Evolutionary conservation across 2,888 invertebrate genomes (phyloP), one percentile per base, ranked within the genome.

Genomic region (Saturnia japonica): DNA sequence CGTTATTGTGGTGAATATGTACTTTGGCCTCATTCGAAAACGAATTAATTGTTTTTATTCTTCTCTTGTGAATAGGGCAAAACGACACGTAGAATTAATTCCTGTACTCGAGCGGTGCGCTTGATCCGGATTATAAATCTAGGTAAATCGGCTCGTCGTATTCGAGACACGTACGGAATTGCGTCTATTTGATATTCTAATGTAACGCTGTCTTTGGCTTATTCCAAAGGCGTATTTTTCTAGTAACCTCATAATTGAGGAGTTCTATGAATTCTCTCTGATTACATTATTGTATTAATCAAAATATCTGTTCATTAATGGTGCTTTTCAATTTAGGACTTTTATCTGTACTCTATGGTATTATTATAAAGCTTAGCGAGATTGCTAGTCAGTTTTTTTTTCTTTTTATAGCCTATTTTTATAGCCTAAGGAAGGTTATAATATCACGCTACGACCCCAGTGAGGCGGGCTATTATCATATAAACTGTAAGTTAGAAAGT

Each of bases 131-230:
- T 84, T 85, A 83, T 85, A 84, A 84, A 83, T 84, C 81, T 80
- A 75, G 74, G 80, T 87, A 87, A 88, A 85, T 80, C 85, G 80
- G 74, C 76, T 79, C 78, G 80, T 78, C 82, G 85, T 83, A 88
- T 87, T 85, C 85, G 74, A 76, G 82, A 83, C 89, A 89, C 89
- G 89, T 84, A 81, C 85, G 76, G 72, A 73, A 76, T 75, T 81
- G 77, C 76, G 75, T 82, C 79, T 82, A 81, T 87, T 83, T 84
- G 83, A 83, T 75, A 82, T 81, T 83, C 84, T 84, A 77, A 81
- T 80, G 78, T 77, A 77, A 78, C 78, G 73, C 77, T 77, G 78
- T 76, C 72, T 73, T 76, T 72, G 74, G 71, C 73, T 74, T 78
- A 76, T 75, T 74, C 73, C 72, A 73, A 71, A 40, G 47, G 28